Evolutionary conservation across 2,797 vertebrate species (phyloP), one percentile per base, ranked within the genome.

Genomic region (Bryconaethiops microstoma): DNA sequence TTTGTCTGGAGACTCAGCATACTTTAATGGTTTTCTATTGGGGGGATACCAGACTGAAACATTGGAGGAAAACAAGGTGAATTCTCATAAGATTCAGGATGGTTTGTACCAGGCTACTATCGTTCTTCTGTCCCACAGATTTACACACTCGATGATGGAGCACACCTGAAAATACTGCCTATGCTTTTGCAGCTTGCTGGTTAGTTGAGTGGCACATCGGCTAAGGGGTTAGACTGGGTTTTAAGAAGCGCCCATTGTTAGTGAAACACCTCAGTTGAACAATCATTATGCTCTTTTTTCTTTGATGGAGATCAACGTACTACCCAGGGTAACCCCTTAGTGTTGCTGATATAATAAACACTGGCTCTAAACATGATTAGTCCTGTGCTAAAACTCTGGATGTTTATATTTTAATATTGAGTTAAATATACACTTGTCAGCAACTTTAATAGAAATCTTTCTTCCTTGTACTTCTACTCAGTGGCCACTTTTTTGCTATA

Each of bases 41-140:
- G 69, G 7, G 12, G 50, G 25, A 40, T 54, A 12, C 54, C 21
- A 52, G 48, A 23, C 68, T 70, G 50, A 23, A 48, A 64, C 52
- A 42, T 7, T 72, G 80, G 45, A 17, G 16, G 14, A 39, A 64
- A 74, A 59, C 78, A 69, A n/a, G 13, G 42, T 23, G 25, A 59
- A 35, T 23, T 8, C 63, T 29, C 1, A 25, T 19, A 39, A 42
- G 45, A 42, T 29, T 76, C 21, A 63, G 59, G 60, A 48, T 65
- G 67, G 45, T 71, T 63, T 42, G 29, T 42, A 63, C 65, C 79
- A 70, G 42, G 63, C 69, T 79, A 10, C 60, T 79, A 23, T 13
- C 6, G n/a, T 19, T 65, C 29, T 9, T 45, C 19, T 29, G 23
- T 70, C 45, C 23, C 45, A 23, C 45, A 23, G 14, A 9, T 25